Base-by-base conservation (phyloP, 2,888 invertebrate genomes). In the Andrena hattorfiana region DNA sequence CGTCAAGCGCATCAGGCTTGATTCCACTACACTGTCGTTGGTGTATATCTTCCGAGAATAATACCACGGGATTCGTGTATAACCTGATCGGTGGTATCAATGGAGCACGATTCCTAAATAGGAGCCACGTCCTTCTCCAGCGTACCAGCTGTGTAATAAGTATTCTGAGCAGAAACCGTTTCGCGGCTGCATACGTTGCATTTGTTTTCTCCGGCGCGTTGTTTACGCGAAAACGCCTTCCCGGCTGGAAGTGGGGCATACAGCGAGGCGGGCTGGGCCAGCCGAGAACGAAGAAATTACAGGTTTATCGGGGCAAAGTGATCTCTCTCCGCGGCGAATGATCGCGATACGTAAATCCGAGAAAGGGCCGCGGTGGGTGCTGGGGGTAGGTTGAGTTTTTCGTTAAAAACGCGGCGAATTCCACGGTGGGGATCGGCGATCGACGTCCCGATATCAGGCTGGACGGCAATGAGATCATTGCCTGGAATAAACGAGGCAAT, bases 401-500 rank as follows among this genome's bases (percentile, higher is more conserved):
- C 26, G 6, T 35, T 59, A 49, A 59, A 69, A 77, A 64, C 62
- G 10, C 16, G 78, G 71, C 64, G 74, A 83, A 82, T 79, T 79
- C 70, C 71, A 23, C 59, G 42, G 62, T 28, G 72, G 56, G 49
- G 30, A 68, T 63, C 77, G 51, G 68, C 72, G 83, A 83, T 88
- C 82, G 83, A 88, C 84, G 89, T 77, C 74, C 68, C 78, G 88
- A 84, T 85, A 89, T 82, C 77, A 62, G 42, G 75, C 23, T 35
- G 69, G 81, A 77, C 84, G 87, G 90, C 93, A 93, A 93, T 93
- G 94, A 93, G 93, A 93, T 93, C 93, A 93, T 92, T 92, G 92
- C 93, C 89, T 91, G 90, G 89, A 93, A 93, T 93, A 93, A 92
- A 91, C 91, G 91, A 92, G 89, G 92, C 91, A 93, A 93, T 92